phyloP scores from a whole-genome alignment of 2,888 invertebrate genomes.

The Craniophora ligustri region DNA sequence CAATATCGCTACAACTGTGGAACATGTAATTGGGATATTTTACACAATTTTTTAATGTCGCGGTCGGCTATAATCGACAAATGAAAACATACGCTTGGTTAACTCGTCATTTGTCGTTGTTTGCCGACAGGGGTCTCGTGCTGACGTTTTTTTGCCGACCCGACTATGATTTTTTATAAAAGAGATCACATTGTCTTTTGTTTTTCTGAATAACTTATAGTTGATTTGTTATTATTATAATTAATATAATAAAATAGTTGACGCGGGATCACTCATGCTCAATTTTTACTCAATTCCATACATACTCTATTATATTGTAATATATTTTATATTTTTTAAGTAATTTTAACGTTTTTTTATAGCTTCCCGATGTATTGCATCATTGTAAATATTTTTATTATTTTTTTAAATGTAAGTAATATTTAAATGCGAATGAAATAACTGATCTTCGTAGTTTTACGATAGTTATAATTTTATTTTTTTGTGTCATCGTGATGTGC shows the following conservation, averaged over 20 bases:
- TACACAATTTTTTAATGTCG: background rate
- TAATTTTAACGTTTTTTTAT: slow-evolving; percentile 49
- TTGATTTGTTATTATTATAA: slow-evolving; percentile 45
- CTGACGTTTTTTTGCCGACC: too few species aligned
- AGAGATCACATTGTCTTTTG: background rate
- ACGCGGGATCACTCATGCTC: slow-evolving; percentile 69
- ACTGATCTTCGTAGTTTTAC: slow-evolving; percentile 83
- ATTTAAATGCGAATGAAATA: slow-evolving; percentile 75
- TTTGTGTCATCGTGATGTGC: slow-evolving; percentile 85
- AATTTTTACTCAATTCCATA: slow-evolving; percentile 58
- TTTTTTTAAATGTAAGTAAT: slow-evolving; percentile 61
- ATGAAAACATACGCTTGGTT: too few species aligned
- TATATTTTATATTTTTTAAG: slow-evolving; percentile 57
- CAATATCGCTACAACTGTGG: too few species aligned
- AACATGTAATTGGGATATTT: background rate
- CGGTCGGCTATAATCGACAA: too few species aligned
- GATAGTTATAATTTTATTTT: slow-evolving; percentile 66
- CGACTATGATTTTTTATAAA: background rate
- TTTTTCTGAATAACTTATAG: slow-evolving; percentile 2
- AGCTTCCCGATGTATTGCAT: slow-evolving; percentile 52
- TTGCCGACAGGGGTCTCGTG: too few species aligned
- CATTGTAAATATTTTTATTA: slow-evolving; percentile 64
- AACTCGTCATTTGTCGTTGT: too few species aligned
- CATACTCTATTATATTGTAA: slow-evolving; percentile 60
- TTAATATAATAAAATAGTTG: slow-evolving; percentile 34